Evolutionary conservation across 2,888 invertebrate genomes (phyloP).

Genomic region (Onchidella celtica): DNA sequence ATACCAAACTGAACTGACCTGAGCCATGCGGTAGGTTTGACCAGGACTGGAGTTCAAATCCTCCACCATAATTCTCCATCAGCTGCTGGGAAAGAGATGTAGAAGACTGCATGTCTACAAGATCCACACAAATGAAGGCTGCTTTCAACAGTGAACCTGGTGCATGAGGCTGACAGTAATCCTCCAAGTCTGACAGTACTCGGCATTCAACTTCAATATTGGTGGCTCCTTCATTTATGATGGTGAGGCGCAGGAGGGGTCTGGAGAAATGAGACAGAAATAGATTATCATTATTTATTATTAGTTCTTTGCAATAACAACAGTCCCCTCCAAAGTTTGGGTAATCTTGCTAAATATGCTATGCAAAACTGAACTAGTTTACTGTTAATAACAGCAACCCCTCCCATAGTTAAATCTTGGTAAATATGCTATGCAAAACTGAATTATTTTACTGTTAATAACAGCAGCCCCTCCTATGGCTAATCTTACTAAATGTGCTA

Average conservation of each 20-base stretch:
- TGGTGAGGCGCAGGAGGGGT: conserved; percentile 68
- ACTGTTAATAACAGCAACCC: neutral
- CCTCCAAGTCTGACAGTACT: conserved; percentile 76
- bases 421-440: too few species aligned
- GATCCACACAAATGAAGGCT: conserved; percentile 80
- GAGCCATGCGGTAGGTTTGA: conserved; percentile 82
- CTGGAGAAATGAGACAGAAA: conserved; percentile 53
- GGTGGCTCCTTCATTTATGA: conserved; percentile 63
- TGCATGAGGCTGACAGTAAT: conserved; percentile 80
- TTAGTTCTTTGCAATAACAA: too few species aligned
- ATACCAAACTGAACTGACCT: conserved; percentile 65
- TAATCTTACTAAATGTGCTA: too few species aligned
- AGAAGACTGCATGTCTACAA: conserved; percentile 74
- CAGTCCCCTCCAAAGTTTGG: too few species aligned
- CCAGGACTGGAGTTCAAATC: conserved; percentile 81
- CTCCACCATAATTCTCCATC: conserved; percentile 76
- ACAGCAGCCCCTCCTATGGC: too few species aligned
- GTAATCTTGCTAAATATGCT: too few species aligned
- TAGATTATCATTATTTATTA: too few species aligned
- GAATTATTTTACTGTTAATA: too few species aligned
- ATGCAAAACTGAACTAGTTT: too few species aligned
- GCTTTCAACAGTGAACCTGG: conserved; percentile 81
- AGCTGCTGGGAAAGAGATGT: conserved; percentile 74
- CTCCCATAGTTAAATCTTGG: too few species aligned
- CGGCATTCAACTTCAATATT: conserved; percentile 66